phyloP scores from a whole-genome alignment of 2,113 vertebrate species.

The Pachyramphus minor region DNA sequence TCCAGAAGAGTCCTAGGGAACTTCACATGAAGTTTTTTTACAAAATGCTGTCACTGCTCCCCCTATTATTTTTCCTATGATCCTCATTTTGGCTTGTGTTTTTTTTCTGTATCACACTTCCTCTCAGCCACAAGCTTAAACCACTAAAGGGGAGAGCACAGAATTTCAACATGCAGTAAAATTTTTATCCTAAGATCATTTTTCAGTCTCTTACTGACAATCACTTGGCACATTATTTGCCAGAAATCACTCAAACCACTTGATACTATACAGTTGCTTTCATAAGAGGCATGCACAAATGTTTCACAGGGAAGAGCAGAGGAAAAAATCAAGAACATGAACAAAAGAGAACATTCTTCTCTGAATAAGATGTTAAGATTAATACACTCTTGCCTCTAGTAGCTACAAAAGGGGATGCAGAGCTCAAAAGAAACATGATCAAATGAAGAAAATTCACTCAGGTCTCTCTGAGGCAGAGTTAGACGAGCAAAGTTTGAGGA shows the following conservation, averaged over 20 bases:
- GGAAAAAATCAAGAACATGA: not conserved
- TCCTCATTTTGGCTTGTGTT: not conserved
- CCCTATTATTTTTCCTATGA: not conserved
- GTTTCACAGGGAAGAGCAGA: not conserved
- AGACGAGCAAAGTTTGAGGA: not conserved
- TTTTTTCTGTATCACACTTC: not conserved
- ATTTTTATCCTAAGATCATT: not conserved
- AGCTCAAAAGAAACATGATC: not conserved
- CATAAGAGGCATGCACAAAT: not conserved
- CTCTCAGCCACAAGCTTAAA: not conserved
- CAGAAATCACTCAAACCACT: not conserved
- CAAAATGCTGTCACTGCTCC: not conserved
- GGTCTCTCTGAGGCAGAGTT: not conserved
- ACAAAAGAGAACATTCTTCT: not conserved
- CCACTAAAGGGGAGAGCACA: not conserved
- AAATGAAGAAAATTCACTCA: not conserved
- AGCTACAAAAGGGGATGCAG: not conserved
- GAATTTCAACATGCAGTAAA: not conserved
- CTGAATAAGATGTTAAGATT: not conserved
- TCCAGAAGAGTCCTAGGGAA: not conserved
- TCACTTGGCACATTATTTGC: not conserved
- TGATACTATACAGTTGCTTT: not conserved
- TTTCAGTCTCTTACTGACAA: not conserved
- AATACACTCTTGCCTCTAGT: not conserved
- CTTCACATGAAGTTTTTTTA: not conserved